phyloP scores from a whole-genome alignment of 2,888 invertebrate genomes.

The Allygus modestus region DNA sequence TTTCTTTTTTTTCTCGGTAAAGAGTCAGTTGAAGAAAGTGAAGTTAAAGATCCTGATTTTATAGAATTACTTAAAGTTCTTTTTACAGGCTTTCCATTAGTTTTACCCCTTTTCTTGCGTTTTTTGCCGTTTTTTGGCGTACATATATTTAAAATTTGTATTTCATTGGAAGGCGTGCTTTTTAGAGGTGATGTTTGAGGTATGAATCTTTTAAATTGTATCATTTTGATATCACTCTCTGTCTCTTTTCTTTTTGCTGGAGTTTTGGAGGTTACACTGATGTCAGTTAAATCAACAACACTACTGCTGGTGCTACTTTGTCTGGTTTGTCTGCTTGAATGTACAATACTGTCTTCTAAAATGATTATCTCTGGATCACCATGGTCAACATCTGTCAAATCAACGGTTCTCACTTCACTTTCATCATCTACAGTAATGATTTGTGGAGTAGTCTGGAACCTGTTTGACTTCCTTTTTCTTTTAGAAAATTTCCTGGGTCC shows the following conservation, averaged over 20 bases:
- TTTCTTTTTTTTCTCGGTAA: conserved; percentile 8
- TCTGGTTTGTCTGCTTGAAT: neutral
- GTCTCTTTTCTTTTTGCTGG: neutral
- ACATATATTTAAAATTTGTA: neutral
- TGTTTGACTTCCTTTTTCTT: conserved; percentile 3
- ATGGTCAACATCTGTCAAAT: neutral
- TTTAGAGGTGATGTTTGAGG: neutral
- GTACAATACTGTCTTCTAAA: conserved; percentile 10
- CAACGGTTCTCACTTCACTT: neutral
- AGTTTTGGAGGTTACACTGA: neutral
- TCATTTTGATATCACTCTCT: neutral
- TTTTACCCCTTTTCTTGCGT: neutral
- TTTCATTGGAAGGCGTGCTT: neutral
- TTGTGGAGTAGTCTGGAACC: neutral
- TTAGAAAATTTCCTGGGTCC: neutral
- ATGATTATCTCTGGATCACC: neutral
- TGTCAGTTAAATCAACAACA: conserved; percentile 3
- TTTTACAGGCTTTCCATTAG: neutral
- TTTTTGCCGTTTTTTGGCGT: neutral
- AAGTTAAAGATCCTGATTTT: neutral
- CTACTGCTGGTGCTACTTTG: neutral
- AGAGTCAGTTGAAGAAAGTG: neutral
- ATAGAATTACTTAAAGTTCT: neutral
- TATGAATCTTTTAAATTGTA: neutral
- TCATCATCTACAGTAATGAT: neutral